Conservation (phyloP, 2,888 invertebrate genomes). For the Dascillus cervinus region DNA sequence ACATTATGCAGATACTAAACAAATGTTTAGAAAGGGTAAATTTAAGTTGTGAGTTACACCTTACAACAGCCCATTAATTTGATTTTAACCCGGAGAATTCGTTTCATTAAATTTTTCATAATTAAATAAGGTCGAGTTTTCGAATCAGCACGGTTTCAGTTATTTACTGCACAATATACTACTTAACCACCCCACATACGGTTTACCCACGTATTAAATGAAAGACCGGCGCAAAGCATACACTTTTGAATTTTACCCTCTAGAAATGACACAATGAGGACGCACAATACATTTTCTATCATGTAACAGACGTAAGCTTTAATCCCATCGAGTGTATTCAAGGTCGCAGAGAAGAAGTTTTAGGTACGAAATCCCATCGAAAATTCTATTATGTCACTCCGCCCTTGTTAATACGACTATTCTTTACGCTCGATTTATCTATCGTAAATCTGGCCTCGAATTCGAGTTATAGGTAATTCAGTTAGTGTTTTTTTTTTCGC, state of each 20-base stretch:
- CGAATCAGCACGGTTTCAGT: too few relatives aligned
- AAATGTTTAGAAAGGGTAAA: too few relatives aligned
- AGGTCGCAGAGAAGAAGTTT: conserved; percentile 33
- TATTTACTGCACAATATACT: too few relatives aligned
- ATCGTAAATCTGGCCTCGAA: conserved; percentile 21
- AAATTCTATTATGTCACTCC: conserved; percentile 27
- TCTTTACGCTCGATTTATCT: conserved; percentile 36
- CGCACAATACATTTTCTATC: conserved; percentile 18
- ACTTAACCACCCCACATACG: not conserved
- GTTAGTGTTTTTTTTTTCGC: too few relatives aligned
- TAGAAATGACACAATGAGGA: conserved; percentile 36
- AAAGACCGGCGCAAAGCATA: conserved; percentile 26
- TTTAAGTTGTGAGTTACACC: too few relatives aligned
- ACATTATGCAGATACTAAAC: too few relatives aligned
- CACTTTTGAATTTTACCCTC: conserved; percentile 32
- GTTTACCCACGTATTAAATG: not conserved
- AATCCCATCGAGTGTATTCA: conserved; percentile 32
- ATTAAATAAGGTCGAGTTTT: too few relatives aligned
- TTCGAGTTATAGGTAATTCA: too few relatives aligned
- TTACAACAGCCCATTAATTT: too few relatives aligned
- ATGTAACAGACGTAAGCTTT: conserved; percentile 31
- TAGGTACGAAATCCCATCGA: conserved; percentile 20
- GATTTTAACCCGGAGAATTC: too few relatives aligned
- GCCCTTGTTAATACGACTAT: conserved; percentile 29
- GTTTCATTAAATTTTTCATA: too few relatives aligned